Conservation (phyloP, 2,113 vertebrate species). For the Cyrtonyx montezumae region DNA sequence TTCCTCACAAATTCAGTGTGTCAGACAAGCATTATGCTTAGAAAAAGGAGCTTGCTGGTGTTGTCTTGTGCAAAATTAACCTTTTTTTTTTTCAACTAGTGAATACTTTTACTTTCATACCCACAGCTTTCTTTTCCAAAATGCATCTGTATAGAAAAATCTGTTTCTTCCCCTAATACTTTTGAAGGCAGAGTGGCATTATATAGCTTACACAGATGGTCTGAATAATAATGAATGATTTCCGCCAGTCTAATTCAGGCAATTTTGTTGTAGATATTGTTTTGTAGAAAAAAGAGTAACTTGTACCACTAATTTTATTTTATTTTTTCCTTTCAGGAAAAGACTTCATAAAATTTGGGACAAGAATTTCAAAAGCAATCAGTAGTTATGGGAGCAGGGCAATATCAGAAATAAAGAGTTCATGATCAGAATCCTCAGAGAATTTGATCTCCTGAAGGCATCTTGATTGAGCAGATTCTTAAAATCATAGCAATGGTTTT, state of each 20-base stretch:
- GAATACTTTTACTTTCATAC: neutral
- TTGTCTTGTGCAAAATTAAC: neutral
- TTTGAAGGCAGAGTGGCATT: neutral
- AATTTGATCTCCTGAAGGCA: neutral
- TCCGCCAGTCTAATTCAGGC: neutral
- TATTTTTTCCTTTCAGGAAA: neutral
- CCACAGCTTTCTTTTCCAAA: neutral
- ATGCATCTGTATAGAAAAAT: neutral
- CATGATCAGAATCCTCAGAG: neutral
- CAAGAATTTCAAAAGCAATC: neutral
- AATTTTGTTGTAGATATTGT: neutral
- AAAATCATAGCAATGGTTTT: neutral
- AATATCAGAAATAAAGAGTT: neutral
- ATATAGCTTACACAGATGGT: conserved; percentile 5
- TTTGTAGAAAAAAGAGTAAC: neutral
- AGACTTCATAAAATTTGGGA: neutral
- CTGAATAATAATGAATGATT: conserved; percentile 9
- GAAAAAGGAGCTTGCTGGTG: neutral
- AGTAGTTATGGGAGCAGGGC: neutral
- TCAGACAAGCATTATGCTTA: neutral
- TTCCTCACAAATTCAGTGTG: neutral
- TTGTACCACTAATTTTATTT: neutral
- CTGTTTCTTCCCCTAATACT: neutral
- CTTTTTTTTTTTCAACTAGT: neutral
- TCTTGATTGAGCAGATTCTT: neutral